phyloP scores from a whole-genome alignment of 2,797 vertebrate genomes.

The Channallabes apus region DNA sequence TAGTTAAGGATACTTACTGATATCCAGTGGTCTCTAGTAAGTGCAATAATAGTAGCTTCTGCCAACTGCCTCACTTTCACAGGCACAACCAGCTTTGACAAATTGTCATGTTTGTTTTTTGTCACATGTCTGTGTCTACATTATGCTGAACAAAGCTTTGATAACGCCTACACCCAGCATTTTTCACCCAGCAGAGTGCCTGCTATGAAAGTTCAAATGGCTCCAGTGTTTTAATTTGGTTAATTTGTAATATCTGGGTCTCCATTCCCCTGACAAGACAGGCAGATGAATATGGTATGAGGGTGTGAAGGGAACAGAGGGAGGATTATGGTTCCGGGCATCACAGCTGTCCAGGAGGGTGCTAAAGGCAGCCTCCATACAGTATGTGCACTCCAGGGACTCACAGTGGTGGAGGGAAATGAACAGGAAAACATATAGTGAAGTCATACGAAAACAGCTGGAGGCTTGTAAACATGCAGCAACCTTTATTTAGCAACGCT shows the following conservation, averaged over 20 bases:
- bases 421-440: constrained; percentile 33
- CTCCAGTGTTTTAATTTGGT: constrained; percentile 78
- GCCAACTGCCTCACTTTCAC: no score
- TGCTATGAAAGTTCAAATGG: constrained; percentile 71
- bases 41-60: no score
- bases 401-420: constrained; percentile 26
- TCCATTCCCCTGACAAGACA: constrained; percentile 33
- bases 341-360: constrained; percentile 28
- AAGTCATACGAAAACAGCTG: constrained; percentile 43
- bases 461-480: constrained; percentile 27
- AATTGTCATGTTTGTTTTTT: constrained; percentile 11
- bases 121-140: constrained; percentile 30
- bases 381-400: constrained; percentile 31
- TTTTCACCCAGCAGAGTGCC: constrained; percentile 56
- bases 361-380: constrained; percentile 12
- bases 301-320: constrained; percentile 24
- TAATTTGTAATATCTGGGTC: constrained; percentile 69
- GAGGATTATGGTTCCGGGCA: constrained; percentile 22
- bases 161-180: constrained; percentile 32
- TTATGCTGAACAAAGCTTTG: constrained; percentile 46
- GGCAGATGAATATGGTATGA: constrained; percentile 16
- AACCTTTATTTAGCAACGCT: neutral
- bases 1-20: no score
- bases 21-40: no score
- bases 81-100: neutral